These are phyloP conservation scores for Synanceia verrucosa DNA, from an alignment of 2,797 vertebrate genomes.

Conservation along the genomic window DNA sequence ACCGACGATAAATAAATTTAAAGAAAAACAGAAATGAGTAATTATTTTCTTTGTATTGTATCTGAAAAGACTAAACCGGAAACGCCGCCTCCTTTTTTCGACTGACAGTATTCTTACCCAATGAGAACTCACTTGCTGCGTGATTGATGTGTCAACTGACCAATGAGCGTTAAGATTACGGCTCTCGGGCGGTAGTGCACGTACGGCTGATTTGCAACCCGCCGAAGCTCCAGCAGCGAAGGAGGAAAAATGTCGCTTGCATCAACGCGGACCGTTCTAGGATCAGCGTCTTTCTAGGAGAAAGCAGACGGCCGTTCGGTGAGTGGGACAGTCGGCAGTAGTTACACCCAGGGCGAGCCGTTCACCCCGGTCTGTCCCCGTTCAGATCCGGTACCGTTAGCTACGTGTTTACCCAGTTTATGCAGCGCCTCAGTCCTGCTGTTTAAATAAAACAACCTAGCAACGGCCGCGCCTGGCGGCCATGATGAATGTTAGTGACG, in stretches of 20 bases:
- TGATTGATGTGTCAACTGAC: slow-evolving; percentile 51
- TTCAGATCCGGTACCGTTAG: background rate
- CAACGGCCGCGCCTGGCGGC: slow-evolving; percentile 37
- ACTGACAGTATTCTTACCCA: slow-evolving; percentile 21
- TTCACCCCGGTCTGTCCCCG: background rate
- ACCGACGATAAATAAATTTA: fast-evolving
- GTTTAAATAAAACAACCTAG: background rate
- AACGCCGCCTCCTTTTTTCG: slow-evolving; percentile 37
- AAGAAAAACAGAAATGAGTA: background rate
- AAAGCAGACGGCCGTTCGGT: slow-evolving; percentile 64
- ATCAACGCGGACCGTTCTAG: slow-evolving; percentile 82
- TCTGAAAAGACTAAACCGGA: slow-evolving; percentile 28
- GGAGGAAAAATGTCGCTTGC: slow-evolving; percentile 80
- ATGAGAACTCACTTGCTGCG: fast-evolving
- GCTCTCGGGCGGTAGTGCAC: slow-evolving; percentile 34
- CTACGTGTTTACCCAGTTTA: background rate
- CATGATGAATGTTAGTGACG: slow-evolving; percentile 57
- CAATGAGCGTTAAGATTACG: slow-evolving; percentile 59
- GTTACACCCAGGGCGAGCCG: slow-evolving; percentile 50
- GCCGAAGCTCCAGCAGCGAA: slow-evolving; percentile 73
- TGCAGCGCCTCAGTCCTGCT: slow-evolving; percentile 2
- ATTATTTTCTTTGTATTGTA: background rate
- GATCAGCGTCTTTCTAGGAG: slow-evolving; percentile 80
- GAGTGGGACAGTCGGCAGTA: slow-evolving; percentile 77
- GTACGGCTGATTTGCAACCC: slow-evolving; percentile 83